A percentile compares a stretch with the other conserved stretches of the same genome.
Evolutionary conservation across 1,140 invertebrate species (phyloP).

Genomic region (Microplitis mediator): DNA sequence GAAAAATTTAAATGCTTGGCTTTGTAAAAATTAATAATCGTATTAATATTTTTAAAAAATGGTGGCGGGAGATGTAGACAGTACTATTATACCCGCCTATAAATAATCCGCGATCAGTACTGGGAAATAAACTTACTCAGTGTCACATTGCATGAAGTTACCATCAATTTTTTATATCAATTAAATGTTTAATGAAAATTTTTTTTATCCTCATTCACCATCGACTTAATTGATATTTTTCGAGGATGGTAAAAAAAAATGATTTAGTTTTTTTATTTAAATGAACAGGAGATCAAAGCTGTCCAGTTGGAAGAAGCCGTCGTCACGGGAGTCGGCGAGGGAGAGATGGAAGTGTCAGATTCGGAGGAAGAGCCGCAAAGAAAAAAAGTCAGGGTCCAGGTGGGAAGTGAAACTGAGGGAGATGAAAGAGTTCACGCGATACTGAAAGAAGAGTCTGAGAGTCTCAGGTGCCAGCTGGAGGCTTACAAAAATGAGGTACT

Average conservation of each 20-base stretch:
- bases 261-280: neutral
- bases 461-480: slow-evolving; percentile 88
- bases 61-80: no score
- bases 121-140: neutral
- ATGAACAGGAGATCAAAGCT: slow-evolving; percentile 75
- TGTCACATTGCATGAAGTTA: neutral
- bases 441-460: slow-evolving; percentile 85
- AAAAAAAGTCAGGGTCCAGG: slow-evolving; percentile 59
- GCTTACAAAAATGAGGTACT: slow-evolving; percentile 90
- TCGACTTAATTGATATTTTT: neutral
- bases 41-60: no score
- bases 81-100: no score
- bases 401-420: slow-evolving; percentile 45
- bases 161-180: no score
- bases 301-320: slow-evolving; percentile 76
- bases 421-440: slow-evolving; percentile 46
- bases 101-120: no score
- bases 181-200: no score
- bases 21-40: no score
- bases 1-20: no score
- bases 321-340: slow-evolving; percentile 68
- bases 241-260: neutral
- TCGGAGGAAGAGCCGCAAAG: slow-evolving; percentile 68
- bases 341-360: slow-evolving; percentile 84
- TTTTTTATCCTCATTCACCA: no score